Base-by-base conservation (phyloP, 2,113 vertebrate species). In the Gobiocypris rarus region DNA sequence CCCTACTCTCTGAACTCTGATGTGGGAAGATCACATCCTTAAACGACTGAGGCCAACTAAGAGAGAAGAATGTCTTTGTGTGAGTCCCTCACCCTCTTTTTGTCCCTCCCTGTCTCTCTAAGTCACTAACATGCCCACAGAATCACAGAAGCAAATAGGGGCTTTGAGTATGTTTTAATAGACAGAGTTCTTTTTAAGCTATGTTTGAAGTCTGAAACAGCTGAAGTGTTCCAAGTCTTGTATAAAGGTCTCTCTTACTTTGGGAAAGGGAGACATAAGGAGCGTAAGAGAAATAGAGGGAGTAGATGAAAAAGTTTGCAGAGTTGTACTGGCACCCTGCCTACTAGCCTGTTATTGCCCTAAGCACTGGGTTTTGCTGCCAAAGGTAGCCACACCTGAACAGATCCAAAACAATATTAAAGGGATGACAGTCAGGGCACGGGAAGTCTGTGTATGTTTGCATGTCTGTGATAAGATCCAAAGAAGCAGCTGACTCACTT, bases 371-470 rank as follows among this genome's bases (percentile, higher is more conserved):
- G 92, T 93, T 93, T 90, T 92, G 90, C 91, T 94, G 94, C 93
- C 94, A 95, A 93, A 89, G 89, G 91, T 93, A 93, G 94, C 94
- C 94, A 85, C 94, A 95, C 94, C 93, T 94, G 93, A 94, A 94
- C 92, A 89, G 80, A 88, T 90, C 83, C 65, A 82, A 81, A 84
- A 71, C 81, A 54, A 52, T 82, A 43, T 41, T 83, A 75, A 82
- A 83, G 88, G 52, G 45, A 89, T 73, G 75, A 85, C 82, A 88
- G 81, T 50, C 71, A 80, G 73, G 76, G 83, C 59, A 71, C 78
- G 56, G 63, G 82, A 82, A 79, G 69, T 69, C 24, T 48, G 19
- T 67, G 41, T 84, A 74, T 85, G 84, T 83, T 77, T 71, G 90
- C 52, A 5, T 80, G 78, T 50, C 78, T 80, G 43, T 50, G 24